Base-by-base conservation (phyloP, 1,140 invertebrate species). In the Branchinecta lindahli region DNA sequence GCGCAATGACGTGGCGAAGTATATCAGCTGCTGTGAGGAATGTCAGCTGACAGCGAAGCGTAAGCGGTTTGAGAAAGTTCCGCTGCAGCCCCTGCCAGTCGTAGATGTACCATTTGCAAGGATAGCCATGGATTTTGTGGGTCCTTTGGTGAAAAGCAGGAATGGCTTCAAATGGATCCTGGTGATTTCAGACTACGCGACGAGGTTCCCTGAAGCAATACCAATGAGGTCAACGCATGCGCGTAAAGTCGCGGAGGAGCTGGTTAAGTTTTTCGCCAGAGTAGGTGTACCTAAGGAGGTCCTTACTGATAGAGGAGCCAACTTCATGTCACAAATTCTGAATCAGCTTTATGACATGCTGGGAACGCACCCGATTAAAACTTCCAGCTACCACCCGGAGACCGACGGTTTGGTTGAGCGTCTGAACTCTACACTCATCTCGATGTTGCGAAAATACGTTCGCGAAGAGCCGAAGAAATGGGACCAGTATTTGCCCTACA, bases 111-210 rank as follows among this genome's bases (percentile, higher is more conserved):
- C 70, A 7, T 75, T 73, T 66, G 65, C 73, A 20, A 45, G 18
- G 1, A 33, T 75, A 7, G 45, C 46, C 18, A 66, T 73, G 1
- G 73, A 74, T 68, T 69, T 72, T 33, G 61, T 74, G 8, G 74
- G 74, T 8, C 74, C 74, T 44, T 69, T 73, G 3, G 18, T 69
- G 1, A 20, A 12, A 9, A 45, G 66, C 47, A 8, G 44, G 21
- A 66, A 66, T 5, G 73, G 73, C 46, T 73, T 74, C 69, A 67
- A 72, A 46, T 76, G 75, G 72, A 73, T 78, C 33, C 52, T 79
- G n/a, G 76, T 79, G 7, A 68, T 77, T 12, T 68, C 68, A 21
- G 76, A 77, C 72, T 73, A 76, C 67, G 74, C 77, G 66, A 76
- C 76, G 44, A 76, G 75, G 70, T 79, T 74, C 72, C 68, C 74